These are phyloP conservation scores for Galaxias olidus DNA, from an alignment of 2,797 vertebrate genomes.

Conservation along the genomic window DNA sequence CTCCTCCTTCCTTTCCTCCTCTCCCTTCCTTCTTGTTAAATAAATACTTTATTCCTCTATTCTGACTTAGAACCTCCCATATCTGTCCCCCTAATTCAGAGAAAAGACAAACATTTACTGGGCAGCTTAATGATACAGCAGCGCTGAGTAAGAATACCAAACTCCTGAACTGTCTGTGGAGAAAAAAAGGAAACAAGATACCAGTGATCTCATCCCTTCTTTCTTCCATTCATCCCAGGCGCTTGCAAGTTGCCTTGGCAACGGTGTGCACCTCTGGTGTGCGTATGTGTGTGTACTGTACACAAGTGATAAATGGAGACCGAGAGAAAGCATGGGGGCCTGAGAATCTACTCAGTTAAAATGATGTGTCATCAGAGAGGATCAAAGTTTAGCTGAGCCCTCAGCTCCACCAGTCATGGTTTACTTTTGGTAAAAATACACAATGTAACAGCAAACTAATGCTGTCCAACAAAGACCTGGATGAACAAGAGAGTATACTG, in stretches of 20 bases:
- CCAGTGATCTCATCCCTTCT: constrained; percentile 76
- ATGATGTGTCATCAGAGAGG: constrained; percentile 73
- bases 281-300: constrained; percentile 23
- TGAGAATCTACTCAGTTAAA: constrained; percentile 69
- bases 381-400: constrained; percentile 64
- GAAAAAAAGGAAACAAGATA: constrained; percentile 74
- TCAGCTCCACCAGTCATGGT: constrained; percentile 49
- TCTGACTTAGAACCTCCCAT: constrained; percentile 52
- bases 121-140: constrained; percentile 43
- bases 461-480: constrained; percentile 29
- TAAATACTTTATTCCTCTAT: constrained; percentile 45
- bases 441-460: constrained; percentile 36
- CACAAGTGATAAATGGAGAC: constrained; percentile 29
- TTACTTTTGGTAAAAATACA: constrained; percentile 34
- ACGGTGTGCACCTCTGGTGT: constrained; percentile 52
- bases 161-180: constrained; percentile 43
- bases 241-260: constrained; percentile 74
- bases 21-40: constrained; percentile 39
- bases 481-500: constrained; percentile 29
- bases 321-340: constrained; percentile 55
- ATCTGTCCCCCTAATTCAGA: constrained; percentile 57
- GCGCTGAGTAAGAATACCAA: constrained; percentile 47
- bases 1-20: constrained; percentile 27
- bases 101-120: constrained; percentile 66
- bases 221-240: constrained; percentile 71